Conservation (phyloP, 2,113 vertebrate genomes). For the Lates calcarifer region DNA sequence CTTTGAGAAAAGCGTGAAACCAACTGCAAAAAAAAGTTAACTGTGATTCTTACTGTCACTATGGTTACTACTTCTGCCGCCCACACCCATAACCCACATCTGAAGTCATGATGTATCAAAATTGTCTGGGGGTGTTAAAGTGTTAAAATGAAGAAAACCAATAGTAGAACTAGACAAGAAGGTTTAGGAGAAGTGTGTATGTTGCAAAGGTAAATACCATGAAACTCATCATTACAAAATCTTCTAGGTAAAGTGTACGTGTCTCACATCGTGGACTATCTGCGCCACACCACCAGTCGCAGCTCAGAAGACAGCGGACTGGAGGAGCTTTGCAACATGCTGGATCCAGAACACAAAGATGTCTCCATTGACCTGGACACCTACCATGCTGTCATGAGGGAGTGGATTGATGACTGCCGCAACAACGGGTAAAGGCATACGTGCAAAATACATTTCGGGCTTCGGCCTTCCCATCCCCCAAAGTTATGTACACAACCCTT, state of each 20-base stretch:
- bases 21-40: not conserved
- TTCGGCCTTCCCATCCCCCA: too few relatives aligned
- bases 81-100: slow-evolving; percentile 25
- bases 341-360: slow-evolving; percentile 90
- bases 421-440: slow-evolving; percentile 83
- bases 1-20: not conserved
- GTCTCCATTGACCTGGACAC: slow-evolving; percentile 90
- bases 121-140: slow-evolving; percentile 10
- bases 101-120: slow-evolving; percentile 1
- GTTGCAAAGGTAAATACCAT: not conserved
- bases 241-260: slow-evolving; percentile 89
- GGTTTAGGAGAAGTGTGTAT: not conserved
- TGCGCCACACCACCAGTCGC: slow-evolving; percentile 87
- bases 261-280: slow-evolving; percentile 90
- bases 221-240: not conserved
- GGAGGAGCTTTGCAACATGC: slow-evolving; percentile 90
- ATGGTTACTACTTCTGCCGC: slow-evolving; percentile 41
- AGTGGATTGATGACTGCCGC: slow-evolving; percentile 89
- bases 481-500: not conserved
- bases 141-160: not conserved
- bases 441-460: not conserved
- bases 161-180: not conserved
- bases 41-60: not conserved
- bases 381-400: slow-evolving; percentile 88
- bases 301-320: slow-evolving; percentile 87